Base-by-base conservation (phyloP, 2,888 invertebrate genomes). In the Diaprepes abbreviatus region DNA sequence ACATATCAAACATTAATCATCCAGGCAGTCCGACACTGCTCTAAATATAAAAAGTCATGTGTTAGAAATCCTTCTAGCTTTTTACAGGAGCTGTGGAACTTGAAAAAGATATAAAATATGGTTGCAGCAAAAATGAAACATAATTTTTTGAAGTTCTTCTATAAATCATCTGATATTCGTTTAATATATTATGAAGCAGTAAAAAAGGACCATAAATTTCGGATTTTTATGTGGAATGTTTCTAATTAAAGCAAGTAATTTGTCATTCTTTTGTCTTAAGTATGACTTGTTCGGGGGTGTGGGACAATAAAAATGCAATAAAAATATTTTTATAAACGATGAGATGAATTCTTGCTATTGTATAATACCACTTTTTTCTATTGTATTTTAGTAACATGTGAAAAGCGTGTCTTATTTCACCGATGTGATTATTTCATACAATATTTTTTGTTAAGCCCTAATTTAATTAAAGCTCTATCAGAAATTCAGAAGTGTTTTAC, bases 181-280 rank as follows among this genome's bases (percentile, higher is more conserved):
- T 33, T 67, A 60, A 62, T 62, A 57, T 62, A 63, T 57, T 33
- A 36, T 40, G 62, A 38, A 31, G 43, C 38, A 48, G 24, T 52
- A 55, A 66, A 70, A 67, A 55, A 45, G 14, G 52, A 36, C 45
- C 33, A 66, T 66, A 65, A 59, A 59, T 60, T 60, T 16, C 52
- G 33, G 60, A 57, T 57, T 52, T 58, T 59, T 48, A 54, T 60
- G 45, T 48, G 66, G 40, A 60, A 60, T 60, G 60, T 60, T 54
- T 55, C 64, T 66, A 70, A 70, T 70, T 70, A 70, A 66, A 64
- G 45, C 52, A 17, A 17, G 48, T 52, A 45, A 66, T 70, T 66
- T 66, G 65, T 70, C 70, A 70, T 70, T 43, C 60, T 60, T 52
- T 70, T 66, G 57, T 63, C 62, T 63, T 38, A 55, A 48, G 38